A percentile compares a stretch with the other conserved stretches of the same genome.
phyloP scores from a whole-genome alignment of 2,888 invertebrate genomes.

The Hyalella azteca region DNA sequence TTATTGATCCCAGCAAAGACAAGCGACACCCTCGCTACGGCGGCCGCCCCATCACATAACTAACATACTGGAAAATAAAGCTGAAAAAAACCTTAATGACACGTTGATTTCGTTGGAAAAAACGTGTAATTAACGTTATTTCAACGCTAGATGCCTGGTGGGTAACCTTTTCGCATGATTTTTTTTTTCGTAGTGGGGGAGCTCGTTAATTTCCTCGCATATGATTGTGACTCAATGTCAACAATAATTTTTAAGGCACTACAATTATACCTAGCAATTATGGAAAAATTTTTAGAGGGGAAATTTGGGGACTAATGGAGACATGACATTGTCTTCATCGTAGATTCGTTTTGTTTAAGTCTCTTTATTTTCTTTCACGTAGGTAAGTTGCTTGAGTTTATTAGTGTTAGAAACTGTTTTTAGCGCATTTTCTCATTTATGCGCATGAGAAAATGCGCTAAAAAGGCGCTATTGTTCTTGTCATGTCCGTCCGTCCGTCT shows the following conservation, averaged over 20 bases:
- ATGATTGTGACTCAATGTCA: background rate
- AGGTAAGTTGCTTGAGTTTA: no score
- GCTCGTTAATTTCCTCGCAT: slow-evolving; percentile 9
- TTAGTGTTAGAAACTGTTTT: no score
- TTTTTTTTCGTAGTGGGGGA: slow-evolving; percentile 1
- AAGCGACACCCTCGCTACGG: slow-evolving; percentile 23
- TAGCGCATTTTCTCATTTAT: no score
- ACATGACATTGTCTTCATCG: background rate
- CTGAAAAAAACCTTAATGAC: no score
- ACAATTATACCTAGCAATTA: no score
- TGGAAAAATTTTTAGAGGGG: background rate
- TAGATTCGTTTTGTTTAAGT: background rate
- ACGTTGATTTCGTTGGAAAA: no score
- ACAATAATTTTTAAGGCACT: slow-evolving; percentile 1
- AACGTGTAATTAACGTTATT: no score
- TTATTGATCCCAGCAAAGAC: slow-evolving; percentile 34
- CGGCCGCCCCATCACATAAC: slow-evolving; percentile 15
- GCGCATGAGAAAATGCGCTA: no score
- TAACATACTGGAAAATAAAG: background rate
- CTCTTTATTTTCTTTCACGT: background rate
- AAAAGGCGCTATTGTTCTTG: no score
- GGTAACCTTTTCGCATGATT: no score
- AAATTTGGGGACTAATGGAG: background rate
- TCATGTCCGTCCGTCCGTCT: no score
- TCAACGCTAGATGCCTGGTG: no score